Evolutionary conservation across 2,797 vertebrate genomes (phyloP).

Genomic region (Adelosebastes latens): DNA sequence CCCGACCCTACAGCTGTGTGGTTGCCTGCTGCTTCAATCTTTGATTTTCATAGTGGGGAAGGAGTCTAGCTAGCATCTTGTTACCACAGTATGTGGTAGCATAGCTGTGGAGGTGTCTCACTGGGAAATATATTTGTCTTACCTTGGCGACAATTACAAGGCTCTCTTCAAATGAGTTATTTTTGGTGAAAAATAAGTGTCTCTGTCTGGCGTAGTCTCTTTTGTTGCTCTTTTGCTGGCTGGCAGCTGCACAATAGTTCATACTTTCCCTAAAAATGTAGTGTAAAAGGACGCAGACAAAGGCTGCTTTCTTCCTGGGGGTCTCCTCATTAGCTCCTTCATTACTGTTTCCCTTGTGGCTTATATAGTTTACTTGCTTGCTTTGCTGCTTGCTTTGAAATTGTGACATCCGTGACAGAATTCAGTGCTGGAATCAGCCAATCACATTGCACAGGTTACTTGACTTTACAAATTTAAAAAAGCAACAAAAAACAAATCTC

Average conservation of each 20-base stretch:
- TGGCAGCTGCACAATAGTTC: background rate
- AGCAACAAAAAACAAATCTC: background rate
- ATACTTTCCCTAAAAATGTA: background rate
- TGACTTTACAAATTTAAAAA: background rate
- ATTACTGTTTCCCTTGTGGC: background rate
- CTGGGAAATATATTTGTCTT: background rate
- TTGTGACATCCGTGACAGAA: background rate
- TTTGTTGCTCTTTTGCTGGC: background rate
- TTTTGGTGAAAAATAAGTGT: background rate
- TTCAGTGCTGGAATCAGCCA: background rate
- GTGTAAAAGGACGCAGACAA: background rate
- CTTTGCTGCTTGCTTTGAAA: background rate
- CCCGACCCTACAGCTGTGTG: background rate
- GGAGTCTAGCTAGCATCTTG: background rate
- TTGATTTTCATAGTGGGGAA: background rate
- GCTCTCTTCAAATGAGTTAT: background rate
- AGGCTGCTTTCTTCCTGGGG: background rate
- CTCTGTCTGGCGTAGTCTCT: background rate
- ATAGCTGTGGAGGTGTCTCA: background rate
- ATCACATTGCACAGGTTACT: background rate
- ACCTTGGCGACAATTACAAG: background rate
- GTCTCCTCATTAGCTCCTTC: background rate
- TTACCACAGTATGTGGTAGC: background rate
- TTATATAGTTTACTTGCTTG: background rate
- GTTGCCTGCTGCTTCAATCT: background rate